phyloP scores from a whole-genome alignment of 2,113 vertebrate species.

The Gasterosteus aculeatus region DNA sequence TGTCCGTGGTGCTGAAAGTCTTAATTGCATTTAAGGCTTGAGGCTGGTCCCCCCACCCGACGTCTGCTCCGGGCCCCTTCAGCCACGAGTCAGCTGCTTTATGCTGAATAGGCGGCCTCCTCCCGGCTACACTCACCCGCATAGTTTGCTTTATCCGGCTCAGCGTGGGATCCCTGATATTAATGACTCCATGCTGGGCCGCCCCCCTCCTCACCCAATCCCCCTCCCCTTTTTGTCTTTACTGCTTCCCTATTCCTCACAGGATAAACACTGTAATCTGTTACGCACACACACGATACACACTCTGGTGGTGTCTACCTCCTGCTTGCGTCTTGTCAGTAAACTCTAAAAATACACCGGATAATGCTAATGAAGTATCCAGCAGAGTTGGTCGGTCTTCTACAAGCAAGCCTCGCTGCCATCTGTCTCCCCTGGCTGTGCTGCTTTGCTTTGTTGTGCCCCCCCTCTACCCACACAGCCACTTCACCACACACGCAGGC shows the following conservation, averaged over 20 bases:
- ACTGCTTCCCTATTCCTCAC: constrained; percentile 21
- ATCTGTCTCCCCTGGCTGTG: constrained; percentile 66
- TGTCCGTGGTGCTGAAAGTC: constrained; percentile 54
- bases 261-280: constrained; percentile 37
- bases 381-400: constrained; percentile 67
- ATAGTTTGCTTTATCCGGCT: constrained; percentile 57
- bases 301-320: constrained; percentile 46
- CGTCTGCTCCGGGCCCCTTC: constrained; percentile 32
- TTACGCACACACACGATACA: constrained; percentile 10
- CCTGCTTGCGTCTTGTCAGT: constrained; percentile 57
- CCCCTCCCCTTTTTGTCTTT: background rate
- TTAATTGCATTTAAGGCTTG: constrained; percentile 56
- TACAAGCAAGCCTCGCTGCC: constrained; percentile 51
- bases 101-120: constrained; percentile 23
- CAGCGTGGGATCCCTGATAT: constrained; percentile 60
- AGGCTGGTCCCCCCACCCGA: constrained; percentile 23
- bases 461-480: background rate
- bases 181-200: constrained; percentile 63
- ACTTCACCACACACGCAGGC: background rate
- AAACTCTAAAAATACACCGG: constrained; percentile 73
- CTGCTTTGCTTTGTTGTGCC: constrained; percentile 43
- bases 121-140: constrained; percentile 23
- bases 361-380: constrained; percentile 72
- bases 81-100: constrained; percentile 28
- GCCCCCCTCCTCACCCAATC: constrained; percentile 28